Base-by-base conservation (phyloP, 2,797 vertebrate genomes). In the Gymnoscopelus braueri region DNA sequence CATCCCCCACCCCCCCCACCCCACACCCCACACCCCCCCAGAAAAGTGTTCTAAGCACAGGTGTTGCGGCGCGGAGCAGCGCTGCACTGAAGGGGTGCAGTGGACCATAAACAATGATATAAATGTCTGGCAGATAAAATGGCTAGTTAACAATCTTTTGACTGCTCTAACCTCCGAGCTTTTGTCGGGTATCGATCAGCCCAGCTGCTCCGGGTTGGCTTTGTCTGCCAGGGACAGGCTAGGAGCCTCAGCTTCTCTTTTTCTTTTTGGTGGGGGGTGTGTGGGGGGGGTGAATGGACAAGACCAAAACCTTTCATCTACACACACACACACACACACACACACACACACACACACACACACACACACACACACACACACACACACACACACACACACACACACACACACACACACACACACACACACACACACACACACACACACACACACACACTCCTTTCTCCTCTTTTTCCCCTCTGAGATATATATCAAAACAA, bases 71-170 rank as follows among this genome's bases (percentile, higher is more conserved):
- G 84, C 77, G 81, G 84, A 44, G 39, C 39, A 44, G 82, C 83
- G 50, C 50, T 32, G 70, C 14, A 63, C 84, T 92, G 86, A 93
- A 94, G 87, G 72, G 88, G 84, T 76, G 85, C 91, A 69, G 81
- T 90, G 90, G 89, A 93, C 93, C 93, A 84, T 90, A 89, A 94
- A 94, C 91, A 94, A 93, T 94, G 90, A 94, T 93, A 94, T 94
- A 94, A 94, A 94, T 92, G 93, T 94, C 93, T 93, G 91, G 89
- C 89, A 94, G 91, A 93, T 94, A 92, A 94, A 94, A 94, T 94
- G 92, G 92, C 91, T 93, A 93, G 93, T 94, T 94, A 94, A 94
- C 94, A 94, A 92, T 94, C 93, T 93, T 94, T 93, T 94, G 93
- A 94, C 92, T 92, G 92, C 91, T 89, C 91, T 92, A 94, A 94